Percentiles rank a stretch among this genome's conserved stretches.
These are phyloP conservation scores for Pogonomyrmex barbatus DNA, from an alignment of 1,140 invertebrate species.

Conservation along the genomic window DNA sequence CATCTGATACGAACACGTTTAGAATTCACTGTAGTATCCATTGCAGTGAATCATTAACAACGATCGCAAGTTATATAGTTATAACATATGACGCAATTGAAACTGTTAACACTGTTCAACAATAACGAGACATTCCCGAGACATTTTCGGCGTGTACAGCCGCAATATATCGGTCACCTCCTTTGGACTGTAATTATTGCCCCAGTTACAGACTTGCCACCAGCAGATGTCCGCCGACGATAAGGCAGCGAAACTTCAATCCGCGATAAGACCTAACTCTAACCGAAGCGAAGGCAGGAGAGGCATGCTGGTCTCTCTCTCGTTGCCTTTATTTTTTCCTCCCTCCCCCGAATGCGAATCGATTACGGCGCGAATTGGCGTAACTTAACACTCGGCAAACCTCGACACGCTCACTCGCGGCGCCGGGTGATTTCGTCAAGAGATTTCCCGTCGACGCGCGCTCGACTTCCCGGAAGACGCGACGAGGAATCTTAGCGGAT, in stretches of 20 bases:
- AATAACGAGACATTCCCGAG: conserved; percentile 15
- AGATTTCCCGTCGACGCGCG: neutral
- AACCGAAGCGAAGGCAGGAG: neutral
- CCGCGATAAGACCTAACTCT: conserved; percentile 15
- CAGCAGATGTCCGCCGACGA: conserved; percentile 23
- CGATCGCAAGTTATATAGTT: neutral
- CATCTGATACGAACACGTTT: neutral
- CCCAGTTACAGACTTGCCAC: conserved; percentile 24
- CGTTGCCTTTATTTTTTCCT: neutral
- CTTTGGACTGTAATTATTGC: conserved; percentile 33
- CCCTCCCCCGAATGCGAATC: neutral
- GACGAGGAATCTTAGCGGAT: neutral
- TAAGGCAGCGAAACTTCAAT: conserved; percentile 31
- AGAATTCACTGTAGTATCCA: neutral
- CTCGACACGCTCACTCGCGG: conserved; percentile 8
- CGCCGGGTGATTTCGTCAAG: neutral
- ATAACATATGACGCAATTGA: conserved; percentile 1
- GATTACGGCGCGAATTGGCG: conserved; percentile 6
- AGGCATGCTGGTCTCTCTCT: neutral
- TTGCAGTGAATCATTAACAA: neutral
- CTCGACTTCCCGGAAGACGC: neutral
- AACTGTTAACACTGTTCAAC: conserved; percentile 9
- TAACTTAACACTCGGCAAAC: conserved; percentile 6
- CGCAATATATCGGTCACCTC: conserved; percentile 40
- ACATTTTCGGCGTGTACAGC: neutral